These are phyloP conservation scores for Condylura cristata DNA, from an alignment of 2,113 vertebrate species.

Conservation along the genomic window DNA sequence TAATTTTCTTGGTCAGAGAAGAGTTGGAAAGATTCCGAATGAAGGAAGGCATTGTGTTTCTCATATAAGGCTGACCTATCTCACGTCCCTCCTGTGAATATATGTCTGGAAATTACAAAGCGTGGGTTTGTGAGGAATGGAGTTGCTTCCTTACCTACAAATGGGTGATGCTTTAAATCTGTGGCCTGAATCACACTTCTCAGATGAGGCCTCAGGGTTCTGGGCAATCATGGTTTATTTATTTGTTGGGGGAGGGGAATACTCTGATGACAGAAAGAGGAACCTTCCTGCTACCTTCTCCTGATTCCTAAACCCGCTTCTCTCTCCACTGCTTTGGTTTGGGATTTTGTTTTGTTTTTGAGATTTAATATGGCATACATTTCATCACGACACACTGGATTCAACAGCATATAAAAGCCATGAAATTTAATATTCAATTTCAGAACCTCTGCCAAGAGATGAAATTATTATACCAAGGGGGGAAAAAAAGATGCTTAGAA, in stretches of 20 bases:
- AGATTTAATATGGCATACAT: conserved; percentile 56
- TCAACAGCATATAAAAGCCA: conserved; percentile 60
- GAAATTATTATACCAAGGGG: not conserved
- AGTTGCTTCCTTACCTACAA: not conserved
- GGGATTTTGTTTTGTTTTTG: conserved; percentile 50
- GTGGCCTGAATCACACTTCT: not conserved
- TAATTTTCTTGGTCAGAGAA: conserved; percentile 21
- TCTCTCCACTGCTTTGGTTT: conserved; percentile 6
- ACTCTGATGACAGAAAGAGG: conserved; percentile 27
- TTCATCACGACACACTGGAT: conserved; percentile 32
- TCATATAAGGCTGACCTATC: not conserved
- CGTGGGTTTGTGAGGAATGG: not conserved
- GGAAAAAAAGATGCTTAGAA: not conserved
- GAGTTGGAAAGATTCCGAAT: not conserved
- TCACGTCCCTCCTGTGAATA: not conserved
- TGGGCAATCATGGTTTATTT: conserved; percentile 35
- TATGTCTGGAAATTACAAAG: not conserved
- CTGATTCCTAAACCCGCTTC: not conserved
- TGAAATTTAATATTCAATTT: conserved; percentile 60
- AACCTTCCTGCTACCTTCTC: not conserved
- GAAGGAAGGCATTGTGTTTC: not conserved
- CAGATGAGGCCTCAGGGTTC: not conserved
- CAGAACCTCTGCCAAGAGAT: conserved; percentile 47
- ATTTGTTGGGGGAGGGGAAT: not conserved
- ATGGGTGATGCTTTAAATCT: not conserved